phyloP scores from a whole-genome alignment of 2,888 invertebrate genomes.

The Sesamia inferens region DNA sequence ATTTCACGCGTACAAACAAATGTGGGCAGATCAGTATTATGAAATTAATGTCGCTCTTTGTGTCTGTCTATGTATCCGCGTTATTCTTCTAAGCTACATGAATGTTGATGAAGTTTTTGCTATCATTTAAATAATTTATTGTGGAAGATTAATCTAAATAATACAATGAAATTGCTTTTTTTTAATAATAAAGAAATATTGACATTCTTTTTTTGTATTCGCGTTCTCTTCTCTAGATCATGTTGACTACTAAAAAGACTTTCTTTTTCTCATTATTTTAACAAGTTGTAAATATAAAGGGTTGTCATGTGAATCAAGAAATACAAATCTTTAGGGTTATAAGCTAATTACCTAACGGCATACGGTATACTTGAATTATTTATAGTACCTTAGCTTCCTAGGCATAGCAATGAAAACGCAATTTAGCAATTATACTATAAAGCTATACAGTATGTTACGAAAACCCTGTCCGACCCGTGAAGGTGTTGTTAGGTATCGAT shows the following conservation, averaged over 20 bases:
- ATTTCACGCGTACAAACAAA: neutral
- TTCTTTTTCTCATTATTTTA: neutral
- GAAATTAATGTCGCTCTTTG: neutral
- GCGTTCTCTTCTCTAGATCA: too few species aligned
- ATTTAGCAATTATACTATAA: constrained; percentile 51
- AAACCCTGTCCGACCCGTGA: too few species aligned
- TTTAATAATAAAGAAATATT: neutral
- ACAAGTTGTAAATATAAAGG: neutral
- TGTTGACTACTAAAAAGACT: too few species aligned
- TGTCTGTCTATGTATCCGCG: neutral
- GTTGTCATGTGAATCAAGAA: neutral
- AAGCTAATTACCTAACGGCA: constrained; percentile 15
- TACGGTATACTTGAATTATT: constrained; percentile 1
- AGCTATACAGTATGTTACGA: too few species aligned
- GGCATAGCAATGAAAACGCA: constrained; percentile 32
- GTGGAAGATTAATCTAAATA: neutral
- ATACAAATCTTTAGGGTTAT: constrained; percentile 16
- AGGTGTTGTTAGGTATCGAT: too few species aligned
- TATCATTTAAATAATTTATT: neutral
- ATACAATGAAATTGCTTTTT: neutral
- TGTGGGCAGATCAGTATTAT: neutral
- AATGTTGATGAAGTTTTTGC: neutral
- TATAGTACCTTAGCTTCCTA: constrained; percentile 33
- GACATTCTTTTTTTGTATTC: too few species aligned
- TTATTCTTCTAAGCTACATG: neutral